Percentiles rank a stretch among this genome's conserved stretches.
These are phyloP conservation scores for Cottus gobio DNA, from an alignment of 2,113 vertebrate species.

Conservation along the genomic window DNA sequence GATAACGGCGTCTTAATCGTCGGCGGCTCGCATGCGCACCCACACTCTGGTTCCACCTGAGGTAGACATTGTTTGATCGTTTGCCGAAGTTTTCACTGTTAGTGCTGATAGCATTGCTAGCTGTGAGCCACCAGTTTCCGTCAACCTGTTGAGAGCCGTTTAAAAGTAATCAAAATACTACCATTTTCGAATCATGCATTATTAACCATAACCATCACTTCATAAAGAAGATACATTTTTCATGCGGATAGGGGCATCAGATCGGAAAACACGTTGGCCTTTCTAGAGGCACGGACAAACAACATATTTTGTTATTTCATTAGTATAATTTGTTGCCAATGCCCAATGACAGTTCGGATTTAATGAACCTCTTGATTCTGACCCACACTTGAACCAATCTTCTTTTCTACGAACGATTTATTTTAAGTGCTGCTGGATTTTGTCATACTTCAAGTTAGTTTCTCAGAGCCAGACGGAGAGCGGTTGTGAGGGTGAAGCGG, in stretches of 20 bases:
- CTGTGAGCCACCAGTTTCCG: not conserved
- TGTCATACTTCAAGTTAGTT: slow-evolving; percentile 5
- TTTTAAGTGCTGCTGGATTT: not conserved
- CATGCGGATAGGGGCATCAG: not conserved
- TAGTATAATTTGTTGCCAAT: not conserved
- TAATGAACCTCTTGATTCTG: not conserved
- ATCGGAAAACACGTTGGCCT: not conserved
- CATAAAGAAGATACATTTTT: not conserved
- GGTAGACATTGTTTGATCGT: not conserved
- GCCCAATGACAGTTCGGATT: not conserved
- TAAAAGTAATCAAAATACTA: not conserved
- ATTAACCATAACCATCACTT: not conserved
- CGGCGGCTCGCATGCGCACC: no score
- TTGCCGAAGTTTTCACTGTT: not conserved
- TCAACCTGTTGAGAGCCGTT: not conserved
- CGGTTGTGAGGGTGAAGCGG: slow-evolving; percentile 24
- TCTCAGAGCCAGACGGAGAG: slow-evolving; percentile 16
- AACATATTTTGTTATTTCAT: not conserved
- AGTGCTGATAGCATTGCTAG: not conserved
- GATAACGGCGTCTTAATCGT: no score
- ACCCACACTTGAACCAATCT: not conserved
- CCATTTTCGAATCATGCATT: not conserved
- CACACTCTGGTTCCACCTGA: not conserved
- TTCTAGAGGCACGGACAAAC: not conserved
- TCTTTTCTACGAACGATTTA: not conserved